Evolutionary conservation across 2,797 vertebrate genomes (phyloP), one percentile per base, ranked within the genome.

Genomic region (Paguma larvata): DNA sequence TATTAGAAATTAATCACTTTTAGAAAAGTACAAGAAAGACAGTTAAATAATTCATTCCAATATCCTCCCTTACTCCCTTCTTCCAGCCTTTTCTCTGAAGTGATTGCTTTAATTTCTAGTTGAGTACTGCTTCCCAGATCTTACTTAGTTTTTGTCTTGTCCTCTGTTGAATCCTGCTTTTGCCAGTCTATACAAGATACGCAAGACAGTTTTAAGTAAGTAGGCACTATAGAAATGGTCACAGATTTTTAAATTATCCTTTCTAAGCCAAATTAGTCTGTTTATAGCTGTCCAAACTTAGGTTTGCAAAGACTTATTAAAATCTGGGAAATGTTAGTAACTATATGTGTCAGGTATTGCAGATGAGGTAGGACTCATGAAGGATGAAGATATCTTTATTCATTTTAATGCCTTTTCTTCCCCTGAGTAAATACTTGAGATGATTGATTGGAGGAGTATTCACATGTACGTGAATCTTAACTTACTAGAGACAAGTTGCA

Each of bases 201-300:
- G 96, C 53, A 86, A 87, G 44, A 86, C 56, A 59, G 72, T 83
- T 92, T 51, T 92, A 91, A 97, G 41, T 85, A 92, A 94, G 70
- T 14, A 51, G 51, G 11, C n/a, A 84, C 73, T 95, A 91, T 95
- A 89, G 97, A 97, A 89, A 72, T 85, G 48, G 30, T 27, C 32
- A 94, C 25, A 53, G 88, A 85, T 78, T 70, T 85, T 68, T 70
- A 72, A 72, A 92, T 92, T 79, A 82, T 68, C 56, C 78, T 27
- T 83, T 67, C 62, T 87, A 87, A 93, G 83, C 65, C 83, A 89
- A 94, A 89, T 94, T 85, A 48, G 18, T 92, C 23, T 77, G 27
- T 27, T 18, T 41, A 89, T 75, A 86, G 51, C 48, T 84, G 67
- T 79, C 75, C 30, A 79, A 91, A 53, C 7, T 80, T 94, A 56